Conservation (phyloP, 2,113 vertebrate species). For the Plestiodon gilberti region DNA sequence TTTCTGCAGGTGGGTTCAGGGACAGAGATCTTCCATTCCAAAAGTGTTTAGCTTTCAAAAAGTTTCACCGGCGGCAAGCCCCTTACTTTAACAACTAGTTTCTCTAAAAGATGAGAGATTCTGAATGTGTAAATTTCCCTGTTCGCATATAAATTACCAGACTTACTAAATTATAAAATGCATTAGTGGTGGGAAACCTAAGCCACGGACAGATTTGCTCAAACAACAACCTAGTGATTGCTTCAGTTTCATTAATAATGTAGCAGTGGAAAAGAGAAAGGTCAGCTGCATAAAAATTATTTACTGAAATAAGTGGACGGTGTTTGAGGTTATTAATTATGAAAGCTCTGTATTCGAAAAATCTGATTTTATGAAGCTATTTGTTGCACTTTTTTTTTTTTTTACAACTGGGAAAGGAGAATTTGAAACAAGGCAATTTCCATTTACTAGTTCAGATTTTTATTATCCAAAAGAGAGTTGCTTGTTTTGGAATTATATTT, state of each 20-base stretch:
- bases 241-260: conserved; percentile 57
- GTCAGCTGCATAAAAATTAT: conserved; percentile 56
- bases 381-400: background rate
- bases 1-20: background rate
- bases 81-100: background rate
- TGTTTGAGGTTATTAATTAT: conserved; percentile 55
- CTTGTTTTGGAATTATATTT: conserved; percentile 43
- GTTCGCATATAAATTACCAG: conserved; percentile 5
- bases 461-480: conserved; percentile 29
- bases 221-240: conserved; percentile 45
- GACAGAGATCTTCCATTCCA: background rate
- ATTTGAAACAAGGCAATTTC: conserved; percentile 7
- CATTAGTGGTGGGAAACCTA: conserved; percentile 12
- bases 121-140: conserved; percentile 17
- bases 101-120: background rate
- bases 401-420: background rate
- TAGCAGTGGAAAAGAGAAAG: conserved; percentile 48
- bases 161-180: conserved; percentile 17
- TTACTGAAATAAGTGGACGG: conserved; percentile 56
- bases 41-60: background rate
- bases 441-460: conserved; percentile 36
- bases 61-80: background rate
- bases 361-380: conserved; percentile 28
- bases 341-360: background rate
- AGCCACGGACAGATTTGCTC: conserved; percentile 33